Base-by-base conservation (phyloP, 2,113 vertebrate species). In the Cottus gobio region DNA sequence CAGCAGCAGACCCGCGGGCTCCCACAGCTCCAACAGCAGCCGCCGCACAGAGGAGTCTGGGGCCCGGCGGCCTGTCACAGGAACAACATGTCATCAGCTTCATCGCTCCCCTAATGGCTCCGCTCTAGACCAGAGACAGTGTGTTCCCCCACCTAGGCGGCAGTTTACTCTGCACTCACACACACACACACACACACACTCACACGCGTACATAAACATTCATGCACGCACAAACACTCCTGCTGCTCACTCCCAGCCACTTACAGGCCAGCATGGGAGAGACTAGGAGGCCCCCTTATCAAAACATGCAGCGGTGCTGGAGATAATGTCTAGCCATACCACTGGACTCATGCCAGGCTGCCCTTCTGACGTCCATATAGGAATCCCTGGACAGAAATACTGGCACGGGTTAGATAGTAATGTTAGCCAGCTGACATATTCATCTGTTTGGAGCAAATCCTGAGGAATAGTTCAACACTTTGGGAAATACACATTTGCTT, bases 31-130 rank as follows among this genome's bases (percentile, higher is more conserved):
- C 85, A 46, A 65, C 82, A 69, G 83, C 61, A 64, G 72, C 81
- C 46, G 56, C 18, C 65, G 79, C 84, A 69, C 82, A 85, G 83
- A 89, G 87, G 80, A 84, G 87, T 82, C 86, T 87, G 91, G 89
- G 83, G 77, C 85, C 91, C 86, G 90, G 86, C 89, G 15, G 77
- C 71, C 85, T 69, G 89, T 88, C 89, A 91, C 91, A 95, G 91
- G 93, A 94, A 94, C 91, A 93, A 90, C 93, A 92, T 95, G 94
- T 95, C 94, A 94, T 93, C 93, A 88, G 91, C 91, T 91, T 90
- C 93, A 93, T 89, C 50, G 62, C 91, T 90, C 86, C 76, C 72
- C 74, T 94, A 93, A 93, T 94, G 93, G 88, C 80, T 83, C 87
- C 79, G 79, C 75, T 83, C 81, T 64, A 63, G 72, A 89, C 80